phyloP scores from a whole-genome alignment of 2,888 invertebrate genomes.

The Rhagonycha fulva region DNA sequence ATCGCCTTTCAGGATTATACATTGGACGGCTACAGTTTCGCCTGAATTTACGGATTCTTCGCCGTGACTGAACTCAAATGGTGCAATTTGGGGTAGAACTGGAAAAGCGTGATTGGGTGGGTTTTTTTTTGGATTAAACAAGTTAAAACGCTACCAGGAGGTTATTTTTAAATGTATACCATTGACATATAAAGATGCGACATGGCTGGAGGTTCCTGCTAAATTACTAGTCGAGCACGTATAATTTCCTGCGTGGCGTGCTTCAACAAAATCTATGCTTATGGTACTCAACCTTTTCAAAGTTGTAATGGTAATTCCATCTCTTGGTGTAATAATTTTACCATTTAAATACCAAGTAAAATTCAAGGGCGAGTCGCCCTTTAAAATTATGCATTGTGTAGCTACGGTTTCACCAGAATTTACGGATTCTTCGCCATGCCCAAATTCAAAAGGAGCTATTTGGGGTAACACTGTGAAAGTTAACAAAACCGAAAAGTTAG shows the following conservation, averaged over 20 bases:
- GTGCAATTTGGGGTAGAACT: conserved; percentile 60
- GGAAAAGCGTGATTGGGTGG: conserved; percentile 6
- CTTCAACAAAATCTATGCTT: conserved; percentile 53
- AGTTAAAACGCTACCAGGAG: neutral
- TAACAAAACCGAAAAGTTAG: no score
- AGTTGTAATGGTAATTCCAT: conserved; percentile 53
- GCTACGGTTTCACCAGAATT: conserved; percentile 70
- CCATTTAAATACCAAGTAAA: conserved; percentile 74
- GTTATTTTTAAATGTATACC: conserved; percentile 45
- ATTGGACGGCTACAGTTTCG: conserved; percentile 66
- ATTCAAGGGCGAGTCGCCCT: conserved; percentile 73
- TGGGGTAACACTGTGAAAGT: conserved; percentile 54
- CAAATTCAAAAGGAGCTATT: conserved; percentile 62
- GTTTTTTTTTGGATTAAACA: neutral
- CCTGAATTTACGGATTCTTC: conserved; percentile 59
- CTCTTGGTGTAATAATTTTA: conserved; percentile 59
- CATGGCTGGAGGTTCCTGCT: conserved; percentile 47
- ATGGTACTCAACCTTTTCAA: conserved; percentile 61
- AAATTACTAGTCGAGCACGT: conserved; percentile 64
- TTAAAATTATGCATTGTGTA: conserved; percentile 68
- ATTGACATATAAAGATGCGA: conserved; percentile 55
- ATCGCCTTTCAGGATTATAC: conserved; percentile 73
- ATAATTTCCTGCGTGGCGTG: conserved; percentile 71
- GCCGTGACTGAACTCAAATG: conserved; percentile 60
- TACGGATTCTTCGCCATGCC: conserved; percentile 46